phyloP scores from a whole-genome alignment of 2,113 vertebrate species.

The Rhynchomys soricoides region DNA sequence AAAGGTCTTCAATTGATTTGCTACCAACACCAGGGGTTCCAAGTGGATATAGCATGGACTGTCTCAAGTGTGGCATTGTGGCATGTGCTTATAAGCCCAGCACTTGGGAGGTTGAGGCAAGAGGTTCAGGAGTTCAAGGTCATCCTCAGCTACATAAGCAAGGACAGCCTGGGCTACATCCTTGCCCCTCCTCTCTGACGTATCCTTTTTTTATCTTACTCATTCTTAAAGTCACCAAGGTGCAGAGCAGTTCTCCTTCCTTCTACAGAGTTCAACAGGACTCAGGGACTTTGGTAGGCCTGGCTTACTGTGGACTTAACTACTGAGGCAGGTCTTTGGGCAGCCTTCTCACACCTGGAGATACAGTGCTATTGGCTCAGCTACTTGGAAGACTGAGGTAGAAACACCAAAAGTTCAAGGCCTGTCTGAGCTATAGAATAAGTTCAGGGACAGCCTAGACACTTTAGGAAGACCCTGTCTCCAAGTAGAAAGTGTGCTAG shows the following conservation, averaged over 20 bases:
- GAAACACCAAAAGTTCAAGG: background rate
- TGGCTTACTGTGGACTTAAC: background rate
- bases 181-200: background rate
- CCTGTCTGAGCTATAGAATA: background rate
- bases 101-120: background rate
- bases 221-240: background rate
- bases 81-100: background rate
- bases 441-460: background rate
- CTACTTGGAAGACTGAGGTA: background rate
- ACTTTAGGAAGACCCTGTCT: background rate
- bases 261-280: background rate
- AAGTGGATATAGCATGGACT: background rate
- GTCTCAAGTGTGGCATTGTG: background rate
- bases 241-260: background rate
- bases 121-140: background rate
- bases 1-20: background rate
- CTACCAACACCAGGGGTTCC: background rate
- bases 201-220: background rate
- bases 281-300: background rate
- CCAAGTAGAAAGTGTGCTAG: background rate
- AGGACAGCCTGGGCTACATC: background rate
- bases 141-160: background rate
- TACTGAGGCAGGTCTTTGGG: background rate
- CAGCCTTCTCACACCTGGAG: background rate
- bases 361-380: background rate